Conservation (phyloP, 2,888 invertebrate genomes). For the Agrotis ipsilon region DNA sequence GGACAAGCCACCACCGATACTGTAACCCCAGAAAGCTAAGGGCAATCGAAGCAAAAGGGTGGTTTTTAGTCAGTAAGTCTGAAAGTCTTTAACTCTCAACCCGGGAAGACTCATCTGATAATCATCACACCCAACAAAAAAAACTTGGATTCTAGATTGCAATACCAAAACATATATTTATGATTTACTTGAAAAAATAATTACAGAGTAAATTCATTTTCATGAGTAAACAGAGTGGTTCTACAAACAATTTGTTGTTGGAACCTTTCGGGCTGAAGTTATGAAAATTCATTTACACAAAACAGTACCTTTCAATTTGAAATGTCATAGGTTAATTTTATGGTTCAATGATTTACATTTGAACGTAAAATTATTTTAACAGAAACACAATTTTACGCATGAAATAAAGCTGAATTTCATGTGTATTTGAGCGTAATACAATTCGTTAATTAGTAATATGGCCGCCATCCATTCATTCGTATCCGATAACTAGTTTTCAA, state of each 20-base stretch:
- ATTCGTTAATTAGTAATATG: background rate
- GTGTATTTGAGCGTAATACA: background rate
- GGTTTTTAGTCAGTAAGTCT: too few species aligned
- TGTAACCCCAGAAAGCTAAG: too few species aligned
- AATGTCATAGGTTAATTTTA: constrained; percentile 34
- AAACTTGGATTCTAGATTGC: too few species aligned
- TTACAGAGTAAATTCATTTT: constrained; percentile 1
- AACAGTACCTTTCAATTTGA: constrained; percentile 16
- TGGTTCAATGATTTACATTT: constrained; percentile 24
- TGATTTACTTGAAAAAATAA: background rate
- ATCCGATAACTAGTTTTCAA: background rate
- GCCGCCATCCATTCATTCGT: background rate
- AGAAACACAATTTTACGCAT: background rate
- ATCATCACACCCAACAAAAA: too few species aligned
- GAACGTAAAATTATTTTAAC: background rate
- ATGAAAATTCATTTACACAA: constrained; percentile 20
- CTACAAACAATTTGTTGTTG: constrained; percentile 17
- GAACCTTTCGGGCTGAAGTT: constrained; percentile 14
- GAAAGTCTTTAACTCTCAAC: too few species aligned
- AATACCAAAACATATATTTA: too few species aligned
- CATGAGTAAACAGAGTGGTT: constrained; percentile 1
- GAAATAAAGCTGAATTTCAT: constrained; percentile 2
- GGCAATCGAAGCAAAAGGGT: too few species aligned
- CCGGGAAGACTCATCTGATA: too few species aligned
- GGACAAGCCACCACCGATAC: too few species aligned